phyloP scores from a whole-genome alignment of 2,888 invertebrate species.

The Agrochola litura region DNA sequence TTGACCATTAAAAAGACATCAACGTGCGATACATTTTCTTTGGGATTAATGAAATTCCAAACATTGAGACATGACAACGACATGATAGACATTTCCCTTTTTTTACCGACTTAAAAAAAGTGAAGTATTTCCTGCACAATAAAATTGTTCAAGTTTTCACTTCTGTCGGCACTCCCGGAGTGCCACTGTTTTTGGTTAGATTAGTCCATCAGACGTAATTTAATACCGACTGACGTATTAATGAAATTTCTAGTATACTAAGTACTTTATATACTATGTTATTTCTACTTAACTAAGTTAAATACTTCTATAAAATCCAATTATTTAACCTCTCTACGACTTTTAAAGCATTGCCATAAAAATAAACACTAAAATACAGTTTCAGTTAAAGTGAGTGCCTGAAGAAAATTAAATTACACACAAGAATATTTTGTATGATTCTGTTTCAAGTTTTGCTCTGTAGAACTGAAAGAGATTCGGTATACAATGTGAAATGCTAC shows the following conservation, averaged over 20 bases:
- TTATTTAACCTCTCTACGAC: not conserved
- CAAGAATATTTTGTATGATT: slow-evolving; percentile 24
- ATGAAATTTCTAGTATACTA: not conserved
- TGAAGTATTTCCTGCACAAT: too few relatives aligned
- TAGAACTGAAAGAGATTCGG: slow-evolving; percentile 11
- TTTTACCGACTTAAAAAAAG: too few relatives aligned
- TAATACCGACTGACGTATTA: not conserved
- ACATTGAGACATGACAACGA: too few relatives aligned
- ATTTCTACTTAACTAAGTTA: too few relatives aligned
- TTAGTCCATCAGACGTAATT: not conserved
- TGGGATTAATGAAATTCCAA: too few relatives aligned
- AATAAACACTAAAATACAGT: slow-evolving; percentile 7
- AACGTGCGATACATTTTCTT: too few relatives aligned
- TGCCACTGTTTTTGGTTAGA: not conserved
- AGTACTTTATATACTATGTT: too few relatives aligned
- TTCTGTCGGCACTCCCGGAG: too few relatives aligned
- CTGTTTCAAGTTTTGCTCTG: slow-evolving; percentile 11
- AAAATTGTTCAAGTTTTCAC: too few relatives aligned
- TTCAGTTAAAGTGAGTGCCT: not conserved
- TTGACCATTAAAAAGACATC: too few relatives aligned
- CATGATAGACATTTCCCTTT: too few relatives aligned
- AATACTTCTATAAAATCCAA: not conserved
- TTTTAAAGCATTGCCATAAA: slow-evolving; percentile 1
- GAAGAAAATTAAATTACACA: slow-evolving; percentile 19
- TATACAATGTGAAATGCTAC: slow-evolving; percentile 36